Percentiles rank a stretch among this genome's conserved stretches.
These are phyloP conservation scores for Phymatocera aterrima DNA, from an alignment of 2,888 invertebrate genomes.

Conservation along the genomic window DNA sequence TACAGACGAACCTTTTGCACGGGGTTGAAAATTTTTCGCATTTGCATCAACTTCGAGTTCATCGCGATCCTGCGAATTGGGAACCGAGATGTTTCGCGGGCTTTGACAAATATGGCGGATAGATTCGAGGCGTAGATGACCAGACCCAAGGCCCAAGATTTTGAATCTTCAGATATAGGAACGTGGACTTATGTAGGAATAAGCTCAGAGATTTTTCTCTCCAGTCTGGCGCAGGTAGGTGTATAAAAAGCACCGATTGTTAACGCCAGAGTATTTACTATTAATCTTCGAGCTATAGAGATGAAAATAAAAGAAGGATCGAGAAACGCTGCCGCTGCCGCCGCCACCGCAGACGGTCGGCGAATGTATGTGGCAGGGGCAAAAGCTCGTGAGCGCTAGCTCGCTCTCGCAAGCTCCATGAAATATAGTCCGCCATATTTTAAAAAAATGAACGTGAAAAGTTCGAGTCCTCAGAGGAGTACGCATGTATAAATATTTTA, in stretches of 20 bases:
- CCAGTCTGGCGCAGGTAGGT: neutral
- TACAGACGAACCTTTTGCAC: no score
- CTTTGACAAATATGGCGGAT: no score
- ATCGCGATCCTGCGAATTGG: no score
- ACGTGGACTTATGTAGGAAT: neutral
- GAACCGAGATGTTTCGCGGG: no score
- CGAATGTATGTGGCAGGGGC: neutral
- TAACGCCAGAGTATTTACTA: conserved; percentile 24
- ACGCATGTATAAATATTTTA: conserved; percentile 41
- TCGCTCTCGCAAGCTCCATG: conserved; percentile 30
- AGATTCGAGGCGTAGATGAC: no score
- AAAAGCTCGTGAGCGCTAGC: neutral
- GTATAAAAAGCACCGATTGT: conserved; percentile 15
- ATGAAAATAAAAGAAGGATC: conserved; percentile 10
- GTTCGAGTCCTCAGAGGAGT: conserved; percentile 8
- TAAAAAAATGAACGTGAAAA: conserved; percentile 26
- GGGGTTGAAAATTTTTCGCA: no score
- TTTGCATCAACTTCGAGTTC: no score
- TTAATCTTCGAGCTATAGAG: neutral
- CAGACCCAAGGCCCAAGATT: no score
- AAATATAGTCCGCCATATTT: conserved; percentile 40
- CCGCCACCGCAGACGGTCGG: neutral
- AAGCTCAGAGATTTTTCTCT: neutral
- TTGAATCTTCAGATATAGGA: no score
- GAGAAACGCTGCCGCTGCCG: neutral